A percentile compares a stretch with the other conserved stretches of the same genome.
Evolutionary conservation across 2,797 vertebrate species (phyloP).

Genomic region (Tachyglossus aculeatus): DNA sequence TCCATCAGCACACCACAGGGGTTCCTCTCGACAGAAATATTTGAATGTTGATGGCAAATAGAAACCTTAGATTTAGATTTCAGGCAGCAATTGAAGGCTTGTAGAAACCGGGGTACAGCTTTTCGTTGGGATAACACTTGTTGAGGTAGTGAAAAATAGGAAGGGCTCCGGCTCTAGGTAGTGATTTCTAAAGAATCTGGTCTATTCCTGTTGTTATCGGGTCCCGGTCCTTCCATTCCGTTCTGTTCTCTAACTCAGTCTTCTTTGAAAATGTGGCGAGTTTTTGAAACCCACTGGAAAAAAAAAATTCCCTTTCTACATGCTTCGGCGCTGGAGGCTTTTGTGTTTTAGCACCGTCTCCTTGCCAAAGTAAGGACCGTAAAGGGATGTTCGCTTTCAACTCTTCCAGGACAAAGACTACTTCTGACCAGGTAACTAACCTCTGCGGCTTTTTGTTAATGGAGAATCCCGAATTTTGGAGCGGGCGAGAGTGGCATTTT

Average conservation of each 20-base stretch:
- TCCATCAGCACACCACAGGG: constrained; percentile 1
- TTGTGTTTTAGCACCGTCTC: constrained; percentile 42
- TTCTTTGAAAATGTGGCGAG: constrained; percentile 27
- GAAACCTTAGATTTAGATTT: constrained; percentile 34
- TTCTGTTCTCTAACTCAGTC: constrained; percentile 15
- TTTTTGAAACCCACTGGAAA: too few species aligned
- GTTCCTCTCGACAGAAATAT: not conserved
- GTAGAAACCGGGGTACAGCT: constrained; percentile 29
- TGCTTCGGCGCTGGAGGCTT: constrained; percentile 36
- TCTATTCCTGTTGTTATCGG: constrained; percentile 10
- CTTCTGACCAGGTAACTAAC: constrained; percentile 64
- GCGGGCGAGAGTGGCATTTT: too few species aligned
- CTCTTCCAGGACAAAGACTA: constrained; percentile 59
- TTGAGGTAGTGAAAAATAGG: too few species aligned
- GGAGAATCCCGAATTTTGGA: constrained; percentile 57
- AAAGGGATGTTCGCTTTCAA: constrained; percentile 51
- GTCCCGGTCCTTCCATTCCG: constrained; percentile 23
- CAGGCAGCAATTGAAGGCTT: constrained; percentile 50
- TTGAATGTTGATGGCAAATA: not conserved
- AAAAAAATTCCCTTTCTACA: constrained; percentile 27
- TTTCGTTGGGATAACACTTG: constrained; percentile 19
- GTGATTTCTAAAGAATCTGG: constrained; percentile 28
- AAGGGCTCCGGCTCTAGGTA: not conserved
- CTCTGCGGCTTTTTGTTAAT: constrained; percentile 53
- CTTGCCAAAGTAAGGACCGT: constrained; percentile 53